Evolutionary conservation across 2,888 invertebrate genomes (phyloP), one percentile per base, ranked within the genome.

Genomic region (Cephus spinipes): DNA sequence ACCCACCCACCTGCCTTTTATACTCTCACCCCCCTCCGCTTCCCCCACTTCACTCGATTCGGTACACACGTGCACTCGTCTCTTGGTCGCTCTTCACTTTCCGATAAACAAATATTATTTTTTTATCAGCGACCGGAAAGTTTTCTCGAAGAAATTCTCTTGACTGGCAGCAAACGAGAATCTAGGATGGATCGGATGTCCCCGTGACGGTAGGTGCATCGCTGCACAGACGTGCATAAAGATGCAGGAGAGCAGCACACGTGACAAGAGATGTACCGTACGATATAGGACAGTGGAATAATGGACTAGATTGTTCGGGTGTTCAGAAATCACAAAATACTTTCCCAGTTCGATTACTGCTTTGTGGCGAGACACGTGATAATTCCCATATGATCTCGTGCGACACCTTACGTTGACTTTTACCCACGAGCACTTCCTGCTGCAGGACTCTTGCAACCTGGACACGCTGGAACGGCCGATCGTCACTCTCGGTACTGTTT

Each of bases 401-500:
- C 23, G 55, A 40, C 9, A 9, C 40, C 23, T 40, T 2, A 6
- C 9, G 4, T 1, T 40, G 12, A 40, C 40, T 40, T 40, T 40
- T 23, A 35, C 23, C 15, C 23, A 40, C 23, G 0, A 0, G 23
- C 23, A 55, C 9, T 9, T 2, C 9, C 6, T 55, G 6, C 23
- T 23, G 23, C 55, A 9, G 23, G 23, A 23, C 23, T 23, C 9
- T 9, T 55, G 23, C 9, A 9, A 23, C 23, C 23, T 9, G 9
- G 23, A 23, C 23, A 1, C 23, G 0, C 55, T 23, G 2, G 23
- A 55, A 55, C 23, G 55, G 23, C 2, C 55, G 31, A 31, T 71
- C 71, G 32, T 71, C 76, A 31, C 32, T 71, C 71, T 83, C 82
- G 81, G 84, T 84, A 83, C 82, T 84, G 89, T 90, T 91, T 90